Evolutionary conservation across 2,113 vertebrate genomes (phyloP).

Genomic region (Mirounga angustirostris): DNA sequence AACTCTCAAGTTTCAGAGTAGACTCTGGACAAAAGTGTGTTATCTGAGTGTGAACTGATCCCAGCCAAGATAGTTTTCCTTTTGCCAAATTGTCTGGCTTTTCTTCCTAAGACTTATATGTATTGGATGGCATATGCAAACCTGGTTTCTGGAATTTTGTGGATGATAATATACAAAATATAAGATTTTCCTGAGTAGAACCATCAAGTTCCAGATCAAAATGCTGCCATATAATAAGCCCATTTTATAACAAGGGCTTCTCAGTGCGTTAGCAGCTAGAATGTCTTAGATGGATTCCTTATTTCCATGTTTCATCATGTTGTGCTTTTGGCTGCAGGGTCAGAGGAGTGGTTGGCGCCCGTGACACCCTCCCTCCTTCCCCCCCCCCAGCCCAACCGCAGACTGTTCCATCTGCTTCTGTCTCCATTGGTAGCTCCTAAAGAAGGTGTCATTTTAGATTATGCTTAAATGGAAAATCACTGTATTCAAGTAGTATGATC

Average conservation of each 20-base stretch:
- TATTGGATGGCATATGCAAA: neutral
- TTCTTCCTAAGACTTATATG: conserved; percentile 14
- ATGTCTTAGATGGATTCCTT: neutral
- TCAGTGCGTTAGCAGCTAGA: neutral
- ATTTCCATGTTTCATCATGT: conserved; percentile 18
- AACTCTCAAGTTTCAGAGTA: conserved; percentile 43
- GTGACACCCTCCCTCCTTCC: neutral
- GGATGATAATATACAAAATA: neutral
- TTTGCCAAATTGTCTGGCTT: conserved; percentile 28
- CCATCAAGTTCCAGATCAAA: conserved; percentile 22
- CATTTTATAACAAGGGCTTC: neutral
- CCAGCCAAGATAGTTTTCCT: neutral
- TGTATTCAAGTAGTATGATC: neutral
- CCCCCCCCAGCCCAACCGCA: neutral
- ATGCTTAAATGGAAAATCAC: conserved; percentile 56
- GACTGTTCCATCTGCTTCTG: conserved; percentile 26
- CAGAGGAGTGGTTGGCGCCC: neutral
- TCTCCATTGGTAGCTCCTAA: conserved; percentile 30
- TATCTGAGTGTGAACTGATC: conserved; percentile 26
- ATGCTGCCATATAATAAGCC: neutral
- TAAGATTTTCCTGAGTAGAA: neutral
- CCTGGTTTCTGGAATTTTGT: conserved; percentile 35
- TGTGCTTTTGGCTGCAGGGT: conserved; percentile 14
- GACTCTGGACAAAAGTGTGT: conserved; percentile 42
- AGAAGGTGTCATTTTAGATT: conserved; percentile 49